phyloP scores from a whole-genome alignment of 2,888 invertebrate genomes.

The Drosophila prostipennis region DNA sequence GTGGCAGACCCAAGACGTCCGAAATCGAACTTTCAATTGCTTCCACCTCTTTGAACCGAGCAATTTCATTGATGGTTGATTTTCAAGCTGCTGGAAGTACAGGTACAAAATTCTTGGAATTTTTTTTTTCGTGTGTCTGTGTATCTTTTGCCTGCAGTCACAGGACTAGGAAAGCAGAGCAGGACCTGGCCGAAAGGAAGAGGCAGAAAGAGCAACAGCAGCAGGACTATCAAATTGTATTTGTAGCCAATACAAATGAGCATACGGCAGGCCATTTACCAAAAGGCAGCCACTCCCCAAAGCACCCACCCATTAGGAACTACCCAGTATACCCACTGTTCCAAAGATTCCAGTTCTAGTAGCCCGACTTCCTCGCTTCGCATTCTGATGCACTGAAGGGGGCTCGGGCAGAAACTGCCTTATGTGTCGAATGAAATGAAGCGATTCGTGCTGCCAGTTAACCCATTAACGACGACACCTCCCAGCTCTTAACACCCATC shows the following conservation, averaged over 20 bases:
- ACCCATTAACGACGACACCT: conserved; percentile 65
- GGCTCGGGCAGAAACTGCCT: conserved; percentile 11
- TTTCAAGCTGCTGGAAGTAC: conserved; percentile 10
- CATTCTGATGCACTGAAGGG: conserved; percentile 11
- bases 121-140: conserved; percentile 58
- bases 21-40: conserved; percentile 11
- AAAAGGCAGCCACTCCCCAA: conserved; percentile 55
- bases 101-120: conserved; percentile 19
- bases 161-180: conserved; percentile 1
- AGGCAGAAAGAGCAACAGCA: conserved; percentile 11
- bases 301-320: conserved; percentile 25
- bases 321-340: not conserved
- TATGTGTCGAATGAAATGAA: conserved; percentile 61
- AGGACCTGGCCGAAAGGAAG: conserved; percentile 19
- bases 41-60: conserved; percentile 22
- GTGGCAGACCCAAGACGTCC: not conserved
- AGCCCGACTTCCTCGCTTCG: not conserved
- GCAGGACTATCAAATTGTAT: conserved; percentile 73
- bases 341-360: not conserved
- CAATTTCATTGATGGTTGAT: conserved; percentile 25
- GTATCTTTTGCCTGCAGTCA: conserved; percentile 66
- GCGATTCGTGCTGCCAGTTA: conserved; percentile 70
- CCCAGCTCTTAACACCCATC: conserved; percentile 4
- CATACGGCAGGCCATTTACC: conserved; percentile 77
- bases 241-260: conserved; percentile 79